A percentile compares a stretch with the other conserved stretches of the same genome.
These are phyloP conservation scores for Sphaerophoria rueppellii DNA, from an alignment of 2,888 invertebrate species.

Conservation along the genomic window DNA sequence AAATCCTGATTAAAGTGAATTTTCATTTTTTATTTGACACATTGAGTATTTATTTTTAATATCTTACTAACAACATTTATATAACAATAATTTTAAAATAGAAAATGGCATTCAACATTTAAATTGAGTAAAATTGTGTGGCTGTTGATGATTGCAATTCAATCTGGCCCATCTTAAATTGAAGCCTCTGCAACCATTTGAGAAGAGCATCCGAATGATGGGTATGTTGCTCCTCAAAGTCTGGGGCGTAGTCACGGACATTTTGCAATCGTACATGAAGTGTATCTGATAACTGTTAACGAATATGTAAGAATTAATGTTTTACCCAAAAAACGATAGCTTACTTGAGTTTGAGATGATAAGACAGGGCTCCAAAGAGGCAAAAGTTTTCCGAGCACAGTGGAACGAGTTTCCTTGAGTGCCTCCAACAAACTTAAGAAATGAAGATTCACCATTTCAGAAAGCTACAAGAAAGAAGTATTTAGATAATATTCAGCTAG, in stretches of 20 bases:
- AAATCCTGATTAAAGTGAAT: too few relatives aligned
- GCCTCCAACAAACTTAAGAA: constrained; percentile 97
- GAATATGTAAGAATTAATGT: not conserved
- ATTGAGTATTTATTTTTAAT: not conserved
- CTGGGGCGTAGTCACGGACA: constrained; percentile 91
- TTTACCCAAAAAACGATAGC: constrained; percentile 79
- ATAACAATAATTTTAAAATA: constrained; percentile 10
- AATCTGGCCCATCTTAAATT: constrained; percentile 99
- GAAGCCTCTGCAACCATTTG: constrained; percentile 94
- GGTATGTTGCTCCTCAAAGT: constrained; percentile 81
- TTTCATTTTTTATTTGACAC: too few relatives aligned
- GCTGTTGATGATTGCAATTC: constrained; percentile 96
- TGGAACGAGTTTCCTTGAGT: constrained; percentile 96
- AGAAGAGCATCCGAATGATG: constrained; percentile 84
- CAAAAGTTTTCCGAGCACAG: constrained; percentile 93
- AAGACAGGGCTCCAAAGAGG: constrained; percentile 98
- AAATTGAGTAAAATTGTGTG: constrained; percentile 93
- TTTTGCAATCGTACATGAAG: constrained; percentile 93
- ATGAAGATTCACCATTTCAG: constrained; percentile 98
- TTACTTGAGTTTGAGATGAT: constrained; percentile 92
- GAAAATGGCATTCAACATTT: constrained; percentile 75
- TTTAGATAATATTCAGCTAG: not conserved
- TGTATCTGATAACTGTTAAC: constrained; percentile 91
- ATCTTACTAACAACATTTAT: constrained; percentile 45
- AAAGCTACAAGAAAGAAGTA: constrained; percentile 86